phyloP scores from a whole-genome alignment of 2,113 vertebrate species.

The Pseudorectes ferrugineus region DNA sequence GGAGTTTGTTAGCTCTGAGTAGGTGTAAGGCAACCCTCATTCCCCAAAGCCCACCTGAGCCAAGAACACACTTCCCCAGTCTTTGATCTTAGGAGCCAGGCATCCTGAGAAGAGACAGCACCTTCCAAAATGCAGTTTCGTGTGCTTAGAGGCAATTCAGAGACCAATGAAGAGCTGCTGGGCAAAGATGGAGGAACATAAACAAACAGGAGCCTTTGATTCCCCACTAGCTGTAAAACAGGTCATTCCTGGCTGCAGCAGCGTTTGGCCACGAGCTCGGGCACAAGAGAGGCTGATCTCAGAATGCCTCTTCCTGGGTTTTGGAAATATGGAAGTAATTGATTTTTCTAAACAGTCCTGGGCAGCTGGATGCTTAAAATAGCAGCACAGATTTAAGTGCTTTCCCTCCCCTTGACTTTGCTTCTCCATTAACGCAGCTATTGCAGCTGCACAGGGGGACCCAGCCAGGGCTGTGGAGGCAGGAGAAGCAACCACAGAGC shows the following conservation, averaged over 20 bases:
- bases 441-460: neutral
- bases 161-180: neutral
- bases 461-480: fast-evolving
- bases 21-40: neutral
- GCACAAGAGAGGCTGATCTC: neutral
- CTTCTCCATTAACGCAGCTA: neutral
- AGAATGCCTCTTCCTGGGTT: neutral
- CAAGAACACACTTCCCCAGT: neutral
- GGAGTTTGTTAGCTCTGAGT: neutral
- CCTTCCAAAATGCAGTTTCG: neutral
- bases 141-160: neutral
- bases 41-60: neutral
- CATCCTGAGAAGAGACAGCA: neutral
- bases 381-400: neutral
- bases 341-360: neutral
- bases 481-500: neutral
- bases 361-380: neutral
- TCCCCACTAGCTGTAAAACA: neutral
- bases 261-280: neutral
- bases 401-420: neutral
- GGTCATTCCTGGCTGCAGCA: neutral
- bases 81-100: neutral
- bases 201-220: neutral
- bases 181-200: neutral
- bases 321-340: neutral